phyloP scores from a whole-genome alignment of 2,113 vertebrate genomes.

The Micromys minutus region DNA sequence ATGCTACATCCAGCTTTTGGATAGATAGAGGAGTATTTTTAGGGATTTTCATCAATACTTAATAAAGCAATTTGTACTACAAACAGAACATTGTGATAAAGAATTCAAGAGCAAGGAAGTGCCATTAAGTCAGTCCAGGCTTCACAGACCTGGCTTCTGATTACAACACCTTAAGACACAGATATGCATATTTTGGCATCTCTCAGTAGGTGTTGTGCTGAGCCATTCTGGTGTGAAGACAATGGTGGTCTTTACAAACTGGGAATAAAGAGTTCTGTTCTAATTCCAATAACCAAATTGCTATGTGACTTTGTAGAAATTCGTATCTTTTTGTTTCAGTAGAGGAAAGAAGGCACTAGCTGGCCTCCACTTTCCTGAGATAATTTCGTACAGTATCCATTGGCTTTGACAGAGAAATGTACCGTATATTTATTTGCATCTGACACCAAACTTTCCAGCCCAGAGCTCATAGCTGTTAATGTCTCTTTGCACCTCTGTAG shows the following conservation, averaged over 20 bases:
- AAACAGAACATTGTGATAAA: conserved; percentile 74
- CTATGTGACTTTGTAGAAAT: conserved; percentile 43
- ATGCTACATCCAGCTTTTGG: conserved; percentile 74
- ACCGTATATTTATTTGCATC: background rate
- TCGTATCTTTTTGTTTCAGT: conserved; percentile 58
- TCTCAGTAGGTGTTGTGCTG: background rate
- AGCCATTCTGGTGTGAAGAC: background rate
- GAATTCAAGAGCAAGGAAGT: conserved; percentile 71
- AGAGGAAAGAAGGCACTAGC: conserved; percentile 30
- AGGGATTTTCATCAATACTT: conserved; percentile 78
- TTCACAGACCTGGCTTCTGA: conserved; percentile 50
- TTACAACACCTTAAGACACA: conserved; percentile 22
- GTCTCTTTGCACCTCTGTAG: background rate
- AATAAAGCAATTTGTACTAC: conserved; percentile 72
- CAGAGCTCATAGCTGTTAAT: background rate
- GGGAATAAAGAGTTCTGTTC: conserved; percentile 23
- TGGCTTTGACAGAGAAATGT: conserved; percentile 44
- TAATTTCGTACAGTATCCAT: background rate
- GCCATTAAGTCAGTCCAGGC: conserved; percentile 65
- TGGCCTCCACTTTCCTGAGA: conserved; percentile 24
- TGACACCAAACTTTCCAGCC: background rate
- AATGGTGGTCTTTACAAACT: background rate
- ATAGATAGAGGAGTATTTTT: conserved; percentile 76
- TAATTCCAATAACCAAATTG: conserved; percentile 64
- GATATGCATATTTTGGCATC: conserved; percentile 15